Percentiles rank a stretch among this genome's conserved stretches.
phyloP scores from a whole-genome alignment of 1,140 invertebrate species.

The Wiebesia pumilae region DNA sequence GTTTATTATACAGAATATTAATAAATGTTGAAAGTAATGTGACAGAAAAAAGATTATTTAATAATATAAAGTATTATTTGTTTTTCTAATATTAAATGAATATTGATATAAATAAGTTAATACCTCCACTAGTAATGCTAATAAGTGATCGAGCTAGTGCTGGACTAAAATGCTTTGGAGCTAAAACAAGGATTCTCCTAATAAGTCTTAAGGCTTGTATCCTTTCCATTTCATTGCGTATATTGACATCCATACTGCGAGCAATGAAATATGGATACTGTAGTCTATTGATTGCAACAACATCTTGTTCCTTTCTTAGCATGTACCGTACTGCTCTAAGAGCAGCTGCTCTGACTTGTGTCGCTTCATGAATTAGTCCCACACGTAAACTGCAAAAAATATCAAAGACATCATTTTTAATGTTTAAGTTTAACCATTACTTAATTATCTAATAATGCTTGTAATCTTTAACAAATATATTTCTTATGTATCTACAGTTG shows the following conservation, averaged over 20 bases:
- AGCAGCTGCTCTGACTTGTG: conserved; percentile 90
- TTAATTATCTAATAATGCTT: conserved; percentile 1
- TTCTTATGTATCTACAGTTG: no score
- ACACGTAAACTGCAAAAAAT: conserved; percentile 84
- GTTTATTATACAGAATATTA: no score
- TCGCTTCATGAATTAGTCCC: conserved; percentile 88
- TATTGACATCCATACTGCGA: conserved; percentile 87
- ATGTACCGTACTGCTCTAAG: conserved; percentile 90
- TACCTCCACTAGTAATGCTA: conserved; percentile 86
- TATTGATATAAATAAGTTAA: not conserved
- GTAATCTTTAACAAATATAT: not conserved
- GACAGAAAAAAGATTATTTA: not conserved
- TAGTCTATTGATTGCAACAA: conserved; percentile 85
- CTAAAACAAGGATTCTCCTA: conserved; percentile 81
- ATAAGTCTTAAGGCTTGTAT: conserved; percentile 91
- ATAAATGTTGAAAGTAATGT: no score
- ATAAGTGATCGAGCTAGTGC: conserved; percentile 84
- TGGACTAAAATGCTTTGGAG: conserved; percentile 80
- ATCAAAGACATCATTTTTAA: not conserved
- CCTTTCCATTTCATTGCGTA: conserved; percentile 90
- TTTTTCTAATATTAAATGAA: not conserved
- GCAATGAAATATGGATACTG: conserved; percentile 88
- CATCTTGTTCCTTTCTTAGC: conserved; percentile 84
- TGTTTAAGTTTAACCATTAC: not conserved
- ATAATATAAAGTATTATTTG: not conserved